phyloP scores from a whole-genome alignment of 1,140 invertebrate genomes.

The Cyrtorhinus lividipennis region DNA sequence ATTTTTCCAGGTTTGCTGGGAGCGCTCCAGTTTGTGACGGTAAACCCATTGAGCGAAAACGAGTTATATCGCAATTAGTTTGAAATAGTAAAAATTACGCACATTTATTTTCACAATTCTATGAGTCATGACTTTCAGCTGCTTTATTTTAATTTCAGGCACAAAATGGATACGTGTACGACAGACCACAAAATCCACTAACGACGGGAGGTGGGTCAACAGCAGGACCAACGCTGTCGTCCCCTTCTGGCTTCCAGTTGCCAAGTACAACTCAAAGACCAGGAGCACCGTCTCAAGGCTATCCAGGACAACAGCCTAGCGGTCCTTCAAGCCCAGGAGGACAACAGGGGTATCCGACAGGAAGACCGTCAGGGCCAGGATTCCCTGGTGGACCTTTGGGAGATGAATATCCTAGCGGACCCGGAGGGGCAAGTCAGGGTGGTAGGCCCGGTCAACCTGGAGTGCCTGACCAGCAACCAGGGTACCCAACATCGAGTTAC shows the following conservation, averaged over 20 bases:
- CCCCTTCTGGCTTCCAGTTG: slow-evolving; percentile 19
- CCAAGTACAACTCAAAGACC: slow-evolving; percentile 6
- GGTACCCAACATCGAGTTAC: slow-evolving; percentile 23
- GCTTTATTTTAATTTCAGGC: slow-evolving; percentile 27
- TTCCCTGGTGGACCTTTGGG: slow-evolving; percentile 17
- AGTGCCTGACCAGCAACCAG: slow-evolving; percentile 26
- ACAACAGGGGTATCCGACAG: slow-evolving; percentile 23
- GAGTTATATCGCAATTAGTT: too few species aligned
- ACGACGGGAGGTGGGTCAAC: slow-evolving; percentile 18
- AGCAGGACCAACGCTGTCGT: slow-evolving; percentile 2
- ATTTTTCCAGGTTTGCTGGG: slow-evolving; percentile 9
- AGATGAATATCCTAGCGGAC: slow-evolving; percentile 28
- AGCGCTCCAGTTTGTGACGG: slow-evolving; percentile 1
- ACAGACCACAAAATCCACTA: slow-evolving; percentile 36
- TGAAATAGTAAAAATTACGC: too few species aligned
- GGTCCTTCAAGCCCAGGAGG: slow-evolving; percentile 11
- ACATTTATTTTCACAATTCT: too few species aligned
- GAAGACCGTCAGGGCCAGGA: slow-evolving; percentile 18
- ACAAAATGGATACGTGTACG: slow-evolving; percentile 40
- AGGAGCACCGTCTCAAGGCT: neutral
- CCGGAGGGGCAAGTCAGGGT: slow-evolving; percentile 21
- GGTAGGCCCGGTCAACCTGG: slow-evolving; percentile 16
- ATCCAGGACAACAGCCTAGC: neutral
- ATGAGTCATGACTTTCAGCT: too few species aligned
- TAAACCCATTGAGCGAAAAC: too few species aligned